Evolutionary conservation across 1,140 invertebrate species (phyloP), one percentile per base, ranked within the genome.

Genomic region (Hypsibius dujardini): DNA sequence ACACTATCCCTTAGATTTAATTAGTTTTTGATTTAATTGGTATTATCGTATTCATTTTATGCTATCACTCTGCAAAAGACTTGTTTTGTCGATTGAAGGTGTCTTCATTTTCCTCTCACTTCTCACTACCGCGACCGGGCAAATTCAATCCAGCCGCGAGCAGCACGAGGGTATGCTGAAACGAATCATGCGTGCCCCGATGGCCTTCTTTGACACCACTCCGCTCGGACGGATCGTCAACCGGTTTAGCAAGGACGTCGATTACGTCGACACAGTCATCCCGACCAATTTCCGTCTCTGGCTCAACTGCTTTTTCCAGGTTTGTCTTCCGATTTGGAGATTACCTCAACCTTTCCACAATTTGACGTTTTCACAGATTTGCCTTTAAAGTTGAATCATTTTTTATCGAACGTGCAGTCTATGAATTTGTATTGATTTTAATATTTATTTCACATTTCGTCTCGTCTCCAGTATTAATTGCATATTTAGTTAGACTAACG

Each of bases 121-220:
- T 2, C 75, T 78, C 59, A 28, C 74, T 28, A 76, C 77, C 72
- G 78, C 78, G 47, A 47, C 77, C 46, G 78, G 75, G 47, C 79
- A 78, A 60, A 73, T 81, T 14, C 69, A 72, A 28, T 80, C 80
- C 67, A 80, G 79, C 2, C 70, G 74, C 47, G 74, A 71, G 3
- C 72, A 80, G 14, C 80, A 79, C 74, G 3, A 74, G n/a, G 72
- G 73, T 14, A 76, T 81, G 70, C 75, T 81, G 1, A 42, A 73
- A 40, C 78, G 76, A 73, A 79, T 85, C 70, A 74, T 85, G 56
- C 78, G 81, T 73, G 81, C 80, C 59, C 82, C 83, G 46, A 79
- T 84, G 79, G 78, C 79, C 75, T 86, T 84, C 77, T 86, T 85
- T 74, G 87, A 88, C 76, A 79, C 82, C 7, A 87, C 86, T 40